Evolutionary conservation across 2,113 vertebrate genomes (phyloP).

Genomic region (Telmatochromis brichardi): DNA sequence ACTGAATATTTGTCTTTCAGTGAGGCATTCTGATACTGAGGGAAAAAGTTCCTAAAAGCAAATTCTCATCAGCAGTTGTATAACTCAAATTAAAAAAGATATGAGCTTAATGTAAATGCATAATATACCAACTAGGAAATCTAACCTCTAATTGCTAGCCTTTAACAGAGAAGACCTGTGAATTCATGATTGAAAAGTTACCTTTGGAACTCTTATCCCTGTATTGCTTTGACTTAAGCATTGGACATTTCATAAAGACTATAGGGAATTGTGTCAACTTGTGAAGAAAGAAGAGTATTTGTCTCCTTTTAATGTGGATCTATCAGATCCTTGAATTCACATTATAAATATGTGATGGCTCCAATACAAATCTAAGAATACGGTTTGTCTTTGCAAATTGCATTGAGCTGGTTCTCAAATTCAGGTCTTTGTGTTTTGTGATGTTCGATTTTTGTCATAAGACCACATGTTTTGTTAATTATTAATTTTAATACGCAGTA

Average conservation of each 20-base stretch:
- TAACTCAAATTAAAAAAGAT: neutral
- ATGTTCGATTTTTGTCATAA: neutral
- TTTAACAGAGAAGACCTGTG: neutral
- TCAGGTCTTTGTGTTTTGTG: neutral
- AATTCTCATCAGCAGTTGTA: neutral
- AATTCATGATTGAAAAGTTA: neutral
- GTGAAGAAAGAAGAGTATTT: no score
- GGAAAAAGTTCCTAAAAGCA: neutral
- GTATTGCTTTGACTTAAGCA: neutral
- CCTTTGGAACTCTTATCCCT: neutral
- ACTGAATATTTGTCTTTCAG: neutral
- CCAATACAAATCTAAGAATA: neutral
- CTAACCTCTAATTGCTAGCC: neutral
- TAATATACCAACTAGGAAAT: neutral
- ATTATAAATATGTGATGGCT: neutral
- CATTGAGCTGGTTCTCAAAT: neutral
- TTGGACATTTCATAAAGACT: neutral
- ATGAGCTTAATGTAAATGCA: neutral
- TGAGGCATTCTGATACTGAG: neutral
- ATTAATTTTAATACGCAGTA: accelerated
- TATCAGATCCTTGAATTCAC: neutral
- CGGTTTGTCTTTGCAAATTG: neutral
- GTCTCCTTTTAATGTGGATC: no score
- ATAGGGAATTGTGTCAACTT: neutral
- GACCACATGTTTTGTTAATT: accelerated